Evolutionary conservation across 1,140 invertebrate species (phyloP), one percentile per base, ranked within the genome.

Genomic region (Babylonia areolata): DNA sequence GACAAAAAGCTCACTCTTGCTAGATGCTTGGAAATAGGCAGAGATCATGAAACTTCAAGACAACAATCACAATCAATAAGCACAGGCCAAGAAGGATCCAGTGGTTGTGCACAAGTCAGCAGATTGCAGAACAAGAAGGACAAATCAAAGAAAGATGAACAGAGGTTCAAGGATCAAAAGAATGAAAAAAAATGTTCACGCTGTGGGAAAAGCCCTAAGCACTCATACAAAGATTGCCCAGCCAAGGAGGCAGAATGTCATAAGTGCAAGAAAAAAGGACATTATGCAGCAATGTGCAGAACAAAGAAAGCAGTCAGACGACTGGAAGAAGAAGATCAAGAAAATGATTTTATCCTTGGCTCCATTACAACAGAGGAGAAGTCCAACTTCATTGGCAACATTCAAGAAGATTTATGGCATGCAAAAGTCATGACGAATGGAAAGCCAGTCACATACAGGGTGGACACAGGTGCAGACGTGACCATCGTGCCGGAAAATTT

Each of bases 391-490:
- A 69, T 31, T 69, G 23, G 20, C 58, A n/a, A 5, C 23, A 69
- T n/a, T 51, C 58, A n/a, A 20, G 23, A 69, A 69, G 58, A 69
- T 31, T 5, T 31, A 69, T 69, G 58, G 58, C 58, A 69, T 31
- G 58, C 58, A 33, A 40, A 78, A 78, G 35, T 42, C 77, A 28
- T 23, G 1, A 33, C 20, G 17, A 37, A 78, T 78, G 35, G 40
- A 28, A 78, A 78, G 31, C 15, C 11, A 33, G 35, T 78, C 31
- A 78, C 23, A n/a, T 84, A 28, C 31, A 84, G 51, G 31, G 3
- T 84, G n/a, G 54, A 69, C 37, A 84, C 81, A 54, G 54, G 81
- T 3, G 54, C 54, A 17, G 51, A 84, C 31, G 54, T 84, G 28
- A 64, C 54, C 9, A 54, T 84, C 42, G 33, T 84, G 31, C 64